Conservation (phyloP, 2,113 vertebrate genomes). For the Ranitomeya variabilis region DNA sequence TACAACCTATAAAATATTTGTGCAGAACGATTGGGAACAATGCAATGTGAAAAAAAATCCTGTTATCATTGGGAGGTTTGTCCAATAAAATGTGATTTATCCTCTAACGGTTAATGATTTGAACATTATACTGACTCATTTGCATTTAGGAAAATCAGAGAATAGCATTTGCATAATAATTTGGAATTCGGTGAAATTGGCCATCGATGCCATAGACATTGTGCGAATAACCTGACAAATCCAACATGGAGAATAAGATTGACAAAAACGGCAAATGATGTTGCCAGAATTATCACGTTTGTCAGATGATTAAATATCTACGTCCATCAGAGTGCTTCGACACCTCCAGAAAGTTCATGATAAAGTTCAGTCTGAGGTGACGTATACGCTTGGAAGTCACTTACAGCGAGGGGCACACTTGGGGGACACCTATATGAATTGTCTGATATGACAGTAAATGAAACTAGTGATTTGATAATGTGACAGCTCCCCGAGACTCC, state of each 20-base stretch:
- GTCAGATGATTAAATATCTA: neutral
- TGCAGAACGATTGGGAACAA: too few relatives aligned
- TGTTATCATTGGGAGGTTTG: too few relatives aligned
- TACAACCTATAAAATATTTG: too few relatives aligned
- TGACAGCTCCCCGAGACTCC: neutral
- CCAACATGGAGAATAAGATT: neutral
- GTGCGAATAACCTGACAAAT: constrained; percentile 4
- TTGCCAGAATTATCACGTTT: neutral
- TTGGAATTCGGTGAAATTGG: neutral
- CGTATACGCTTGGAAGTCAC: neutral
- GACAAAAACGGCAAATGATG: too few relatives aligned
- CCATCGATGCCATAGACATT: neutral
- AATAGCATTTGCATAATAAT: too few relatives aligned
- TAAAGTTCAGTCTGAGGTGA: neutral
- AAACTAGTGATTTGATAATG: neutral
- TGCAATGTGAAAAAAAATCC: too few relatives aligned
- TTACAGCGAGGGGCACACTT: neutral
- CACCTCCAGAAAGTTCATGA: neutral
- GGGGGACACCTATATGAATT: neutral
- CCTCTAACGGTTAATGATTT: too few relatives aligned
- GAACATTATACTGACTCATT: too few relatives aligned
- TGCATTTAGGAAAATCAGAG: too few relatives aligned
- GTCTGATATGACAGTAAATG: constrained; percentile 18
- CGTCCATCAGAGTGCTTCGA: neutral
- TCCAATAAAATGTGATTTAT: too few relatives aligned